phyloP scores from a whole-genome alignment of 2,113 vertebrate species.

The Campylorhamphus procurvoides region DNA sequence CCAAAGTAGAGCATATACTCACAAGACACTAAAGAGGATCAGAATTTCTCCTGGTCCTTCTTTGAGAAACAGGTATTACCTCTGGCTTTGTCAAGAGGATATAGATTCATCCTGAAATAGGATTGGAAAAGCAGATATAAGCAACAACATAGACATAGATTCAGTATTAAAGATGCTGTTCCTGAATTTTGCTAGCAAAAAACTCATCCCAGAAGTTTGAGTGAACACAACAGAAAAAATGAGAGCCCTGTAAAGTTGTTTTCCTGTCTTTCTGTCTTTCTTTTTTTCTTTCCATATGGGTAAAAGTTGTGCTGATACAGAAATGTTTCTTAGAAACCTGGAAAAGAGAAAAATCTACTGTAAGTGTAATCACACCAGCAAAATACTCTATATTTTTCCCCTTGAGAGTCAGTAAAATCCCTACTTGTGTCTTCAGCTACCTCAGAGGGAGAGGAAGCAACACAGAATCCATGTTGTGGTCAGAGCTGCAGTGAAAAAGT shows the following conservation, averaged over 20 bases:
- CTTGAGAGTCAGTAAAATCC: neutral
- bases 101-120: neutral
- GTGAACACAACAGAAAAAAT: neutral
- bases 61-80: neutral
- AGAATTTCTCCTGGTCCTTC: neutral
- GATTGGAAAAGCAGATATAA: neutral
- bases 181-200: neutral
- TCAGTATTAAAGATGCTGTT: neutral
- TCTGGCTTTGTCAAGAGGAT: slow-evolving; percentile 1
- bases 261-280: neutral
- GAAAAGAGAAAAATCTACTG: neutral
- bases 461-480: neutral
- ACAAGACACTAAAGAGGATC: slow-evolving; percentile 11
- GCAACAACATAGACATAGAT: neutral
- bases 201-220: neutral
- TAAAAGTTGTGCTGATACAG: neutral
- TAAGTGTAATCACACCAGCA: neutral
- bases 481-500: neutral
- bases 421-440: neutral
- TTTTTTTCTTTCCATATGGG: neutral
- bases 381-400: neutral
- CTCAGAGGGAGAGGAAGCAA: neutral
- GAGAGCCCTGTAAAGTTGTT: neutral
- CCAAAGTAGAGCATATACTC: neutral
- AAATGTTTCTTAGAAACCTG: neutral